Conservation (phyloP, 2,888 invertebrate species). For the Pycnomerus fuliginosus region DNA sequence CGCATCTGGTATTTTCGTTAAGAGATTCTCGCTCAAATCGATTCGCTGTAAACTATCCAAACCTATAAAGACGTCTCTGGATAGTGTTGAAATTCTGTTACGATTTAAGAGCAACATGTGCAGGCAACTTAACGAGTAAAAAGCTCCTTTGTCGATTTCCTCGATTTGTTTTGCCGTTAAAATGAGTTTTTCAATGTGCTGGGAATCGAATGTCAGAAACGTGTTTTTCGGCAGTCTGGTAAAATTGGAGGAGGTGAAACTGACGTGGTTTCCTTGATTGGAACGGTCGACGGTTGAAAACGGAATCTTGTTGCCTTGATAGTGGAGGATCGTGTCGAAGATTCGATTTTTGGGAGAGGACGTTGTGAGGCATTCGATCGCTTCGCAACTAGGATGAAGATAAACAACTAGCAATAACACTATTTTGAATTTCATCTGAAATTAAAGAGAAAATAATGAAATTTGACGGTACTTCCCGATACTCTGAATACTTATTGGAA, state of each 20-base stretch:
- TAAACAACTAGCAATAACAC: no score
- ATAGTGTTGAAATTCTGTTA: constrained; percentile 35
- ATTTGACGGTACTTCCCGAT: no score
- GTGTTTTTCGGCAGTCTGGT: constrained; percentile 32
- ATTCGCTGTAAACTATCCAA: constrained; percentile 26
- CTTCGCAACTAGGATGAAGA: no score
- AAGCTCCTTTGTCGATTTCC: constrained; percentile 36
- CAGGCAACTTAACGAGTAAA: constrained; percentile 38
- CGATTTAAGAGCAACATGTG: constrained; percentile 33
- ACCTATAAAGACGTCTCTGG: constrained; percentile 25
- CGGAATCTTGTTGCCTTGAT: constrained; percentile 34
- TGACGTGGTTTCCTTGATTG: constrained; percentile 36
- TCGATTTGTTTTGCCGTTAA: constrained; percentile 35
- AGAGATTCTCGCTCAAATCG: constrained; percentile 30
- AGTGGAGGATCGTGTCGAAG: constrained; percentile 34
- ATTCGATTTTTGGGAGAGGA: constrained; percentile 23
- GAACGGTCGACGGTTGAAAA: constrained; percentile 29
- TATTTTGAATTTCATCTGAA: no score
- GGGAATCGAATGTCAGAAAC: constrained; percentile 37
- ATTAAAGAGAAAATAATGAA: no score
- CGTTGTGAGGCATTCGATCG: constrained; percentile 19
- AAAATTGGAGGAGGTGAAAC: constrained; percentile 26
- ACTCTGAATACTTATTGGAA: no score
- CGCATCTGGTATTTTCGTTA: constrained; percentile 23
- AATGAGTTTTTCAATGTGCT: constrained; percentile 33